phyloP scores from a whole-genome alignment of 2,797 vertebrate genomes.

The Enteromius radiatus region DNA sequence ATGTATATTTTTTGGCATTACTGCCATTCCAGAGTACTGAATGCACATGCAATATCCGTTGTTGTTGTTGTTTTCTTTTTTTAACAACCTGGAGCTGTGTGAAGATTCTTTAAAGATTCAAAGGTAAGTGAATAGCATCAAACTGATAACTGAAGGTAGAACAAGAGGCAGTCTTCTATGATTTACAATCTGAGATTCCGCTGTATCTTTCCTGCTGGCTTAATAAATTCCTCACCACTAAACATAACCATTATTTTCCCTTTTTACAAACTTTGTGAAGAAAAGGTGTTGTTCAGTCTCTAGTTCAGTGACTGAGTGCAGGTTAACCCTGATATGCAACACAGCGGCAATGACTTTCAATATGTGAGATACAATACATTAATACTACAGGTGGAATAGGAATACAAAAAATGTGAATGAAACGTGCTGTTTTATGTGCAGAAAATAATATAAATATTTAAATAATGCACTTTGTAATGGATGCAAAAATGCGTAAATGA shows the following conservation, averaged over 20 bases:
- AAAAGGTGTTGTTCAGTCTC: background rate
- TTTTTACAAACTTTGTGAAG: background rate
- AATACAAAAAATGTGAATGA: background rate
- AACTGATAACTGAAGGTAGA: background rate
- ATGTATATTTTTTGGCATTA: background rate
- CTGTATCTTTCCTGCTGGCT: background rate
- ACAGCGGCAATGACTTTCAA: background rate
- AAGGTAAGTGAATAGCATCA: background rate
- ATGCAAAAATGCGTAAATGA: background rate
- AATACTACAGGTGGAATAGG: background rate
- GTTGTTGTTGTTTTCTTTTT: background rate
- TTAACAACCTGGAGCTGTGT: background rate
- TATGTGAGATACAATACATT: background rate
- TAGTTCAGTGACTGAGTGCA: background rate
- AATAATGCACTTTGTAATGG: background rate
- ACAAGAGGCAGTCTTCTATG: background rate
- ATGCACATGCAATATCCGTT: background rate
- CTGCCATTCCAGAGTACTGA: background rate
- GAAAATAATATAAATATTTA: background rate
- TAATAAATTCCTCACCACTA: background rate
- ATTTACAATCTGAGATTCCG: background rate
- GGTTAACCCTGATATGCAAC: background rate
- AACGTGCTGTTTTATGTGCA: background rate
- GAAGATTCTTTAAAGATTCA: background rate
- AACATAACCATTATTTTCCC: background rate